phyloP scores from a whole-genome alignment of 92 coral and sea anemone genomes.

The Actinernus sp. region DNA sequence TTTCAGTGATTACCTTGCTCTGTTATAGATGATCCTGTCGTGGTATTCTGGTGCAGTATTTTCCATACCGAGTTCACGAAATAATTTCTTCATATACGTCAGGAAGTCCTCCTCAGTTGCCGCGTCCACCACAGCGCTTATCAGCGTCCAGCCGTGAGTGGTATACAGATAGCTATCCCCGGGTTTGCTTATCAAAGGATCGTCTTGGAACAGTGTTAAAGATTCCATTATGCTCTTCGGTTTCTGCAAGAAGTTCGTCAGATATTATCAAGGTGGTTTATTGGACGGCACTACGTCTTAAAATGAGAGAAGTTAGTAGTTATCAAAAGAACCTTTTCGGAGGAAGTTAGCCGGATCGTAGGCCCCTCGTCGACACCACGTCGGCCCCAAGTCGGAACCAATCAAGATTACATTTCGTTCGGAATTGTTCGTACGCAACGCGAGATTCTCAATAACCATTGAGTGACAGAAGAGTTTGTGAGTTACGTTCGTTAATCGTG shows the following conservation, averaged over 20 bases:
- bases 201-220: conserved; percentile 83
- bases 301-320: no score
- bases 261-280: no score
- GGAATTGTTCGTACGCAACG: no score
- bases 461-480: no score
- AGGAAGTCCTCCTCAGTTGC: conserved; percentile 84
- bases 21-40: conserved; percentile 66
- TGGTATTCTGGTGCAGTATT: conserved; percentile 84
- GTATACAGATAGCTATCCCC: conserved; percentile 87
- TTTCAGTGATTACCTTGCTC: conserved; percentile 96
- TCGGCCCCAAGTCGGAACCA: no score
- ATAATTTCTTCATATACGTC: conserved; percentile 72
- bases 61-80: conserved; percentile 88
- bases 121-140: conserved; percentile 90
- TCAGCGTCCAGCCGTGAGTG: conserved; percentile 88
- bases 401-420: no score
- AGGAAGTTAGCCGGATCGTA: no score
- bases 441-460: no score
- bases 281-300: no score
- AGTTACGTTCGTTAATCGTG: no score
- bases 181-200: conserved; percentile 76
- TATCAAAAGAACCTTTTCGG: no score
- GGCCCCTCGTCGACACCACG: no score
- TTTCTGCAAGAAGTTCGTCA: conserved; percentile 58
- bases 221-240: conserved; percentile 82